These are phyloP conservation scores for Heliornis fulica DNA, from an alignment of 2,113 vertebrate genomes.

Conservation along the genomic window DNA sequence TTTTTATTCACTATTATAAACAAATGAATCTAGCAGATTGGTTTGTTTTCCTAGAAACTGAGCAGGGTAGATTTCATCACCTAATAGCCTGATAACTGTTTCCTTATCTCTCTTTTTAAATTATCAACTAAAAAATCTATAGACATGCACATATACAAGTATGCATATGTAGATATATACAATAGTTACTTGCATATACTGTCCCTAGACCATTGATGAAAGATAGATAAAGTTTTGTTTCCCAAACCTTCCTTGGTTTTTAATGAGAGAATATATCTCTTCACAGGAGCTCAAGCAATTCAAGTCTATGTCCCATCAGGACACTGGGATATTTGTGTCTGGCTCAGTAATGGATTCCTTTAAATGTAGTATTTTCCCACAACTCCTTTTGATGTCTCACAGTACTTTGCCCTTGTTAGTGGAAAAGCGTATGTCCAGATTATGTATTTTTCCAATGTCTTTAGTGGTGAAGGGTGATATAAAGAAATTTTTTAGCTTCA, in stretches of 20 bases:
- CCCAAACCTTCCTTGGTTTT: not conserved
- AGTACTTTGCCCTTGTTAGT: not conserved
- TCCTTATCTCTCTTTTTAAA: not conserved
- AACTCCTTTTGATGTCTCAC: not conserved
- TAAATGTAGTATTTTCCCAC: not conserved
- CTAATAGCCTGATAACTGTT: not conserved
- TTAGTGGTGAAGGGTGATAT: not conserved
- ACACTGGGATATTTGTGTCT: not conserved
- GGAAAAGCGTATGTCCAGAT: not conserved
- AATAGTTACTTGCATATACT: not conserved
- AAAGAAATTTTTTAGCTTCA: not conserved
- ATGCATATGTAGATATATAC: not conserved
- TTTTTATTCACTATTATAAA: not conserved
- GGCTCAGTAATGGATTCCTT: not conserved
- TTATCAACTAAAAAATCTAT: not conserved
- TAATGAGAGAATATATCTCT: not conserved
- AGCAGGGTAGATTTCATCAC: not conserved
- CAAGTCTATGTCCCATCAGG: not conserved
- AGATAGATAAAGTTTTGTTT: not conserved
- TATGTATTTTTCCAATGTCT: not conserved
- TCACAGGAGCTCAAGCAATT: not conserved
- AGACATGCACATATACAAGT: not conserved
- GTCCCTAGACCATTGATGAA: not conserved
- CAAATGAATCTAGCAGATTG: not conserved
- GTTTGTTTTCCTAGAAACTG: not conserved